Conservation (phyloP, 2,797 vertebrate species). For the Macropodus opercularis region DNA sequence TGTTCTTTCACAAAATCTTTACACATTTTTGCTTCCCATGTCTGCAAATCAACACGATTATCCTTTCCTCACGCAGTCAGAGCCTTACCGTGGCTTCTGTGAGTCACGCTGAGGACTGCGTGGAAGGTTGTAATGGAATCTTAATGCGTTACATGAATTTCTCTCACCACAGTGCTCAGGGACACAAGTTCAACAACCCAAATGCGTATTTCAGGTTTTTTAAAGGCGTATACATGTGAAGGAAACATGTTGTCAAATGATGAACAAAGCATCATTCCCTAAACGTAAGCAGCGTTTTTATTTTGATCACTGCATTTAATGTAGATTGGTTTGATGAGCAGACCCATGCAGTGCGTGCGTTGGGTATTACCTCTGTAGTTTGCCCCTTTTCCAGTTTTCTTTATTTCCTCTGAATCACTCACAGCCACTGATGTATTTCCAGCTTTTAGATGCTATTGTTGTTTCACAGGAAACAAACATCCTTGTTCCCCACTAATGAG, state of each 20-base stretch:
- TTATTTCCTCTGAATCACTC: conserved; percentile 12
- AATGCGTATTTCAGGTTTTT: conserved; percentile 10
- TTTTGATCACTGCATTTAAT: not conserved
- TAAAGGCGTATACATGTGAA: not conserved
- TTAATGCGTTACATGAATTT: conserved; percentile 27
- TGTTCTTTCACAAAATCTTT: conserved; percentile 6
- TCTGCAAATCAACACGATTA: conserved; percentile 19
- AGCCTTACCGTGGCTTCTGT: not conserved
- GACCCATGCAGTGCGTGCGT: not conserved
- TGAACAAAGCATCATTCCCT: not conserved
- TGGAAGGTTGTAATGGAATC: conserved; percentile 23
- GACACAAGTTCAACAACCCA: conserved; percentile 19
- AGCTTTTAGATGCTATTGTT: not conserved
- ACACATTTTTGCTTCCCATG: conserved; percentile 1
- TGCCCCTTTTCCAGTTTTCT: not conserved
- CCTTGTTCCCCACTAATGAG: not conserved
- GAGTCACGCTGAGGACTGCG: conserved; percentile 10
- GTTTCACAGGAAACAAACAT: not conserved
- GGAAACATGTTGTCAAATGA: too few species aligned
- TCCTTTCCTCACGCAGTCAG: conserved; percentile 13
- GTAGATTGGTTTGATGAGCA: too few species aligned
- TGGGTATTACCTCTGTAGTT: not conserved
- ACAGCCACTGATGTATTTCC: not conserved
- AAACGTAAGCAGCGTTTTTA: not conserved
- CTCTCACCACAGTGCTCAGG: conserved; percentile 1